Conservation (phyloP, 2,113 vertebrate genomes). For the Rhagologus leucostigma region DNA sequence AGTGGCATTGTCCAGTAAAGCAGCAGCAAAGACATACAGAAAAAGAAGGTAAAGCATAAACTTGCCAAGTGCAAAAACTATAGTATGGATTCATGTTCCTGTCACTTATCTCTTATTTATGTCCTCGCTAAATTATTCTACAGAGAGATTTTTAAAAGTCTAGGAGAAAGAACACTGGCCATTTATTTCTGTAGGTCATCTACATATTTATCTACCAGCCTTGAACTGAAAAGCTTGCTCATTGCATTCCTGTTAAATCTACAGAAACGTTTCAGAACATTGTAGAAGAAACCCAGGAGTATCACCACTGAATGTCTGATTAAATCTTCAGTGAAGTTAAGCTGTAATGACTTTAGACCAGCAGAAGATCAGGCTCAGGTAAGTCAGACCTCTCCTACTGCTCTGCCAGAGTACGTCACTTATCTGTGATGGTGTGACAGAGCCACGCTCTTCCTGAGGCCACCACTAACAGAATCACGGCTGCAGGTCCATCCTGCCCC, state of each 20-base stretch:
- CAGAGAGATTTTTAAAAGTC: background rate
- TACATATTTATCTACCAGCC: background rate
- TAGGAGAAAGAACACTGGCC: background rate
- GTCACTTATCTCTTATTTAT: background rate
- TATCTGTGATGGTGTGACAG: background rate
- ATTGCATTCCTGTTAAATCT: background rate
- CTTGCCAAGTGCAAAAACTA: background rate
- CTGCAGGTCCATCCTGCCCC: background rate
- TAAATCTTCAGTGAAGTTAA: background rate
- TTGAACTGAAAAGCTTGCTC: background rate
- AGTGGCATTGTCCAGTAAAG: background rate
- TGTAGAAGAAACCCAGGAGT: background rate
- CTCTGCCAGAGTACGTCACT: rapidly evolving
- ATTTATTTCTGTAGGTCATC: background rate
- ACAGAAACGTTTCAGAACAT: background rate
- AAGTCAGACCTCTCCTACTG: background rate
- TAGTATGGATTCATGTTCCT: background rate
- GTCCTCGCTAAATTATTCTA: background rate
- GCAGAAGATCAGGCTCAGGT: background rate
- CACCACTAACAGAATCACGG: background rate
- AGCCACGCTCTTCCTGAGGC: background rate
- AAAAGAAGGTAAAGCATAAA: background rate
- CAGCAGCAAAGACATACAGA: background rate
- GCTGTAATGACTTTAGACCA: background rate
- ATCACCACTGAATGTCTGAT: background rate